phyloP scores from a whole-genome alignment of 1,140 invertebrate genomes.

The Palaemon carinicauda region DNA sequence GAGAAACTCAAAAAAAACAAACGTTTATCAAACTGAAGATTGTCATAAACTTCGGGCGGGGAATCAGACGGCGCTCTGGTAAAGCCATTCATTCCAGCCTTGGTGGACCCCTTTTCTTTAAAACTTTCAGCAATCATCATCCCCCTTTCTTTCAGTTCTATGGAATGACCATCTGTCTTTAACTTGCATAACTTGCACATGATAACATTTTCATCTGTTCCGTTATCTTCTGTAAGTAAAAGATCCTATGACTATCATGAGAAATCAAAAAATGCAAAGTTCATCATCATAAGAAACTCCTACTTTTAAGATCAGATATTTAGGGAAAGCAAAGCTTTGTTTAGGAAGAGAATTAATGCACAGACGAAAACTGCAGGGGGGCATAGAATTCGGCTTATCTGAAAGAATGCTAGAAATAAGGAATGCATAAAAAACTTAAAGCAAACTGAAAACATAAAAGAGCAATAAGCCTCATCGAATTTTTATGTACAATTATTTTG shows the following conservation, averaged over 20 bases:
- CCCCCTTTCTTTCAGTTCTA: constrained; percentile 14
- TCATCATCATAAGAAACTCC: neutral
- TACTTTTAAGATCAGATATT: no score
- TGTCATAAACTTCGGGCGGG: constrained; percentile 41
- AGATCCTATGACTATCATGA: neutral
- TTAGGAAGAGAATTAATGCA: no score
- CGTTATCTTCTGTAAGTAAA: constrained; percentile 35
- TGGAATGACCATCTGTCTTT: neutral
- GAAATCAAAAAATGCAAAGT: neutral
- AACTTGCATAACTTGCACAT: constrained; percentile 34
- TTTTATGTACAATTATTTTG: no score
- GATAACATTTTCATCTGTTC: constrained; percentile 19
- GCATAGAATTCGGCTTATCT: no score
- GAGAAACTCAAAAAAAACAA: constrained; percentile 20
- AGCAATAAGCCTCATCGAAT: no score
- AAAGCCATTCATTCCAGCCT: no score
- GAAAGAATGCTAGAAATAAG: no score
- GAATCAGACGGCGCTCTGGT: constrained; percentile 15
- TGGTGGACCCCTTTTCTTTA: constrained; percentile 13
- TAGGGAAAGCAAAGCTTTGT: no score
- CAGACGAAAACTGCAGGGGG: no score
- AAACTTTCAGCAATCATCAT: neutral
- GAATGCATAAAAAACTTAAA: no score
- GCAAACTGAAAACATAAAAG: no score
- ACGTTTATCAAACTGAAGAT: constrained; percentile 45